Evolutionary conservation across 92 coral and sea anemone species (phyloP).

Genomic region (Nematostella vectensis): DNA sequence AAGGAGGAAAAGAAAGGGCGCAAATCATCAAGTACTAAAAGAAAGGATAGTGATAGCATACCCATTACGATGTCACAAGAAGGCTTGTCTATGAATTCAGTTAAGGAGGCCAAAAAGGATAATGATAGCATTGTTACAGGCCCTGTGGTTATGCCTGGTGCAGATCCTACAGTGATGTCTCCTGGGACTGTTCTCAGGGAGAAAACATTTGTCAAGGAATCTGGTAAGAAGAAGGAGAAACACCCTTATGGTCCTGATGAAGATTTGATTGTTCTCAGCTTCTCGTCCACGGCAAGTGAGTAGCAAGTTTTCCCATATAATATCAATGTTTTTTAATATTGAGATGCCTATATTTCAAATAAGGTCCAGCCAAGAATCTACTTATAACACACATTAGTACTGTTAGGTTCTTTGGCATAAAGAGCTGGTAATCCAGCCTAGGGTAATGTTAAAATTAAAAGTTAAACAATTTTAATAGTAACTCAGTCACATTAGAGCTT

Average conservation of each 20-base stretch:
- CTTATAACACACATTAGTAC: no score
- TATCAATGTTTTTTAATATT: no score
- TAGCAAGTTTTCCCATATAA: not conserved
- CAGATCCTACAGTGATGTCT: not conserved
- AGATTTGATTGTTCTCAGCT: constrained; percentile 58
- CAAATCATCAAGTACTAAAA: constrained; percentile 10
- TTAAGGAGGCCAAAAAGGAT: not conserved
- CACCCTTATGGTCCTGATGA: constrained; percentile 14
- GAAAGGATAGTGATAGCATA: not conserved
- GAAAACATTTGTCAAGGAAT: constrained; percentile 28
- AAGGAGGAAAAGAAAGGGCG: no score
- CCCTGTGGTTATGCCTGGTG: not conserved
- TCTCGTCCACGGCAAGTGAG: constrained; percentile 25
- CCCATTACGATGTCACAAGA: no score
- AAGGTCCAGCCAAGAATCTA: no score
- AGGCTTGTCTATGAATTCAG: no score
- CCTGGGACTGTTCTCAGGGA: constrained; percentile 3
- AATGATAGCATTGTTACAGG: not conserved
- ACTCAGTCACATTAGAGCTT: no score
- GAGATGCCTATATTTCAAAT: no score
- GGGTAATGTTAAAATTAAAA: no score
- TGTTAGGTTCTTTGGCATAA: no score
- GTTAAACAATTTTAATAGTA: no score
- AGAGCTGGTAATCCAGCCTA: no score
- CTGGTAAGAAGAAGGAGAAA: constrained; percentile 5